Evolutionary conservation across 2,888 invertebrate species (phyloP), one percentile per base, ranked within the genome.

Genomic region (Tetragnatha montana): DNA sequence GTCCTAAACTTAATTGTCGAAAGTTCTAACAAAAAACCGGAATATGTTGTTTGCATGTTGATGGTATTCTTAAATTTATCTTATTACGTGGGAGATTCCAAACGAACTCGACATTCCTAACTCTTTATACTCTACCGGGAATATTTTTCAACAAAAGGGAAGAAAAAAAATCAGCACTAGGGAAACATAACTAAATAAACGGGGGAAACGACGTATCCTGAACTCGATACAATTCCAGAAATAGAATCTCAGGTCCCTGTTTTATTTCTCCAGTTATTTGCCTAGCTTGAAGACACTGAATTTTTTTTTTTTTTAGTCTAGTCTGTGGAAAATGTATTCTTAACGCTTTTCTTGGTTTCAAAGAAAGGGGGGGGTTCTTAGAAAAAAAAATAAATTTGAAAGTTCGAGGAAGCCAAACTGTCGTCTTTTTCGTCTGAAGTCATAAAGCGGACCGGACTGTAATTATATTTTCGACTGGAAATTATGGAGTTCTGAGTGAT

Each of bases 161-260:
- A n/a, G 60, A 8, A 7, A 60, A 60, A 10, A 12, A 3, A 17
- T 17, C 14, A 60, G 60, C 60, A 17, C 17, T 17, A 17, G 8
- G 60, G 17, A 60, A 60, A 60, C 60, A 60, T 60, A 60, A 60
- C 60, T 60, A 60, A 60, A 60, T 60, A 60, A 60, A 60, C 60
- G 17, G 60, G 0, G 60, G 4, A 60, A 60, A 60, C 60, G 60
- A 60, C 60, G 17, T 17, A 10, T 60, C 60, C 49, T 17, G 47
- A 17, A 76, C 76, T 49, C 76, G 49, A 76, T 76, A 49, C 76
- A 14, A 21, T 49, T 76, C 76, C 50, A 50, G 0, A 76, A 76
- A 76, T 76, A 76, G 76, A 76, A 14, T 76, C 49, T 17, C 12
- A 2, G 21, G n/a, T n/a, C 1, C n/a, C 47, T 21, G 12, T 49